These are phyloP conservation scores for Yponomeuta malinellus DNA, from an alignment of 2,888 invertebrate species.

Conservation along the genomic window DNA sequence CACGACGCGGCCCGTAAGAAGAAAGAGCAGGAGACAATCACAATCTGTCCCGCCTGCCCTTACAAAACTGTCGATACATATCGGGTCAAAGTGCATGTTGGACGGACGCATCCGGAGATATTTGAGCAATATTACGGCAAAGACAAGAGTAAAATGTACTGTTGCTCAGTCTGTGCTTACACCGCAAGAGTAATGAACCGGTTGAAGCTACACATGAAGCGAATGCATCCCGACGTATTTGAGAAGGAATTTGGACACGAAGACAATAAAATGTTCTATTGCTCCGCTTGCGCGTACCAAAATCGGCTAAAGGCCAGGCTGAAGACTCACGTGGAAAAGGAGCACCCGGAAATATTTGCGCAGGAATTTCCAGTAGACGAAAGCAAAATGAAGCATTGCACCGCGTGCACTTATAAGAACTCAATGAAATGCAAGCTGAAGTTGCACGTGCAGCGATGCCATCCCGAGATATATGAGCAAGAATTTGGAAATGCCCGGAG, in stretches of 20 bases:
- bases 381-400: not conserved
- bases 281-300: not conserved
- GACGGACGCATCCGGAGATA: not conserved
- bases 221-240: not conserved
- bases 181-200: not conserved
- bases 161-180: slow-evolving; percentile 1
- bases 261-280: not conserved
- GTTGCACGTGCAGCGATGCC: not conserved
- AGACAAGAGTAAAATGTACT: not conserved
- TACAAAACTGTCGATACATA: not conserved
- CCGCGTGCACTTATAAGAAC: not conserved
- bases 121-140: not conserved
- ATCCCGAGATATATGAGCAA: not conserved
- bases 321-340: not conserved
- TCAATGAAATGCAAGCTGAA: not conserved
- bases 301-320: not conserved
- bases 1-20: not conserved
- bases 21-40: not conserved
- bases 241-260: not conserved
- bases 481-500: not conserved
- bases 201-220: not conserved
- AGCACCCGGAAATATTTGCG: not conserved
- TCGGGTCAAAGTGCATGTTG: not conserved
- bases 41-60: not conserved
- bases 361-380: not conserved